Percentiles rank a stretch among this genome's conserved stretches.
Conservation (phyloP, 2,113 vertebrate species). For the Ctenodactylus gundi region DNA sequence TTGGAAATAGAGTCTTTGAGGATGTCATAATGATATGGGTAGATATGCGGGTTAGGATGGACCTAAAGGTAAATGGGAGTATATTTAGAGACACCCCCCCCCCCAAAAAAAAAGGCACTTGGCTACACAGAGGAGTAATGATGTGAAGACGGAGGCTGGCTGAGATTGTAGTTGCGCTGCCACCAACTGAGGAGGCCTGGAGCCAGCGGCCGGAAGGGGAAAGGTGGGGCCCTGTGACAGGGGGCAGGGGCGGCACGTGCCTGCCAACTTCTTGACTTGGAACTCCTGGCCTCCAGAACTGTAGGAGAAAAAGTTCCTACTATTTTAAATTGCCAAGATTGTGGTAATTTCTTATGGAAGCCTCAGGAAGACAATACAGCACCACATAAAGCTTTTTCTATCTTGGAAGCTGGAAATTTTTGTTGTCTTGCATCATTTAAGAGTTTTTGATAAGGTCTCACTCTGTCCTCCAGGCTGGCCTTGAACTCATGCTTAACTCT, state of each 20-base stretch:
- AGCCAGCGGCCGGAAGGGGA: background rate
- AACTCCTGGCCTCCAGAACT: background rate
- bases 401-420: background rate
- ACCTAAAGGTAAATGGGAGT: background rate
- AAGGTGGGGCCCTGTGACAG: background rate
- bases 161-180: background rate
- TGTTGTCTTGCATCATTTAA: background rate
- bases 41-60: background rate
- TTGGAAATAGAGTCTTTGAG: constrained; percentile 7
- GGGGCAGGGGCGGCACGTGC: background rate
- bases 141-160: background rate
- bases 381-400: background rate
- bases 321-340: background rate
- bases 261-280: background rate
- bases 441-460: too few species aligned
- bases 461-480: too few species aligned
- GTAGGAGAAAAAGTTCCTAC: background rate
- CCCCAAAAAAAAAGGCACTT: background rate
- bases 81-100: background rate
- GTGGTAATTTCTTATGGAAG: background rate
- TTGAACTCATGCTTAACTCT: too few species aligned
- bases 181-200: background rate
- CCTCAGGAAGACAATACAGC: background rate
- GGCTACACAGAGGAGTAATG: background rate
- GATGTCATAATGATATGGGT: background rate